phyloP scores from a whole-genome alignment of 2,113 vertebrate genomes.

The Formicarius rufipectus region DNA sequence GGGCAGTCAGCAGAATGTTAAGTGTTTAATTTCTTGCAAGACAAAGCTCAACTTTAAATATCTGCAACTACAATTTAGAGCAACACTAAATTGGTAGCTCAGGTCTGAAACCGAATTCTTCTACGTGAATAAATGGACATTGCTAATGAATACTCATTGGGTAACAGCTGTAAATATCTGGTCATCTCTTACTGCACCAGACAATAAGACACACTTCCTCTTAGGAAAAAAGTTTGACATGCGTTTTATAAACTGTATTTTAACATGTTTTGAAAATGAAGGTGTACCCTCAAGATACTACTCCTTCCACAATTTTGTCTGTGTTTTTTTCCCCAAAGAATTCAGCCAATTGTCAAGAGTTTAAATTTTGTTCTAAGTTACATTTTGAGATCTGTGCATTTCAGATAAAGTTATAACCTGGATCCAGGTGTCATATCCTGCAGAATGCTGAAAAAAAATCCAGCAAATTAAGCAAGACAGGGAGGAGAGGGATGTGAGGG shows the following conservation, averaged over 20 bases:
- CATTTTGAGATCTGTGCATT: neutral
- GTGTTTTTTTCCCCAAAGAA: neutral
- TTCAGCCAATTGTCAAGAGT: neutral
- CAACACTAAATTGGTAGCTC: neutral
- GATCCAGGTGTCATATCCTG: neutral
- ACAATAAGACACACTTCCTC: neutral
- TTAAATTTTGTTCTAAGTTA: neutral
- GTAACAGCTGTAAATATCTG: neutral
- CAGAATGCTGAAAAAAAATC: neutral
- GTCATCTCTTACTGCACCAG: neutral
- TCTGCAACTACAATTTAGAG: neutral
- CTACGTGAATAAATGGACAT: neutral
- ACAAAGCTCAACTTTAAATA: neutral
- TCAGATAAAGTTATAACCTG: neutral
- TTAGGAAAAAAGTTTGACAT: neutral
- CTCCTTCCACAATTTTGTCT: neutral
- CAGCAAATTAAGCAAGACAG: neutral
- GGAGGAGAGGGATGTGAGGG: neutral
- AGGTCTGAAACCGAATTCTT: neutral
- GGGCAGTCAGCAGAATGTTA: neutral
- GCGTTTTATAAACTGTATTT: neutral
- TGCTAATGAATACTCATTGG: neutral
- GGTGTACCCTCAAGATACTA: rapidly evolving
- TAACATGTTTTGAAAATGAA: neutral
- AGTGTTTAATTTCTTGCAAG: neutral